Conservation (phyloP, 1,140 invertebrate genomes). For the Zaprionus davidi region DNA sequence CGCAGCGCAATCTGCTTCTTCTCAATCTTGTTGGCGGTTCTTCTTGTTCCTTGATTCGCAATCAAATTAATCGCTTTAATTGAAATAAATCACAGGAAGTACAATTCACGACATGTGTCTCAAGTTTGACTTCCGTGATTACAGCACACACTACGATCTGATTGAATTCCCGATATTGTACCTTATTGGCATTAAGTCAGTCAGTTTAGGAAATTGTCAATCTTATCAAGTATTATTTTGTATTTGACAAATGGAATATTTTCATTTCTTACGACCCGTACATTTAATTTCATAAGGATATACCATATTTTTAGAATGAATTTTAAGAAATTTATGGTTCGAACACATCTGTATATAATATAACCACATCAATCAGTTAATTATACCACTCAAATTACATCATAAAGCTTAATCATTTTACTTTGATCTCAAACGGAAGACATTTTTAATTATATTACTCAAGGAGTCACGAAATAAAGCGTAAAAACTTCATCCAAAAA, state of each 20-base stretch:
- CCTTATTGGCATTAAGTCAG: constrained; percentile 5
- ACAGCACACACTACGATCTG: constrained; percentile 46
- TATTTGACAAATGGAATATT: background rate
- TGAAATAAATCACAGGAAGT: constrained; percentile 75
- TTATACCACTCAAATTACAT: background rate
- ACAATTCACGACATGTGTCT: constrained; percentile 46
- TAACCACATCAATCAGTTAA: background rate
- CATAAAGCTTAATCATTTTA: background rate
- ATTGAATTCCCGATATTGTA: constrained; percentile 17
- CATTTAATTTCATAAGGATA: background rate
- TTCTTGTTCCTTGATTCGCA: constrained; percentile 18
- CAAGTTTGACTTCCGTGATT: constrained; percentile 62
- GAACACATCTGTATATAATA: background rate
- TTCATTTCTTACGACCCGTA: background rate
- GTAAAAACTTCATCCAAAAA: too few species aligned
- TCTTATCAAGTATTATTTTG: constrained; percentile 15
- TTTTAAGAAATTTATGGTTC: background rate
- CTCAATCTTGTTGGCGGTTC: constrained; percentile 2
- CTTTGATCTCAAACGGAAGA: background rate
- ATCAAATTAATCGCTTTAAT: constrained; percentile 59
- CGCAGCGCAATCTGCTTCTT: background rate
- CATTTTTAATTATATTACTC: background rate
- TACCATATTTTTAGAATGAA: background rate
- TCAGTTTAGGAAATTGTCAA: constrained; percentile 6
- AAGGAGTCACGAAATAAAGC: background rate